A percentile compares a stretch with the other conserved stretches of the same genome.
These are phyloP conservation scores for Globia sparganii DNA, from an alignment of 2,888 invertebrate species.

Conservation along the genomic window DNA sequence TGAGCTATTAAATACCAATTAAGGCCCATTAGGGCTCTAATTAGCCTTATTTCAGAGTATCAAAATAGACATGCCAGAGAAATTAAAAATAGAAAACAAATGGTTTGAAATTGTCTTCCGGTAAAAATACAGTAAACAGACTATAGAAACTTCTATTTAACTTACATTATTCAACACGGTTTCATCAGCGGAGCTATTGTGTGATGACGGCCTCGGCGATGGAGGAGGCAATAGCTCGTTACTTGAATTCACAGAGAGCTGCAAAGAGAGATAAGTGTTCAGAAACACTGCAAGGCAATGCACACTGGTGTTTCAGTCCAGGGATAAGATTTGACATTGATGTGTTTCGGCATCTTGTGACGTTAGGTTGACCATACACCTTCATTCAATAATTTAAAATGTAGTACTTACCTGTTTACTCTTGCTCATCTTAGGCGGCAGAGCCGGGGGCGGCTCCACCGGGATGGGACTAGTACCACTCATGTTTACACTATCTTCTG, in stretches of 20 bases:
- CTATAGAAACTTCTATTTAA: background rate
- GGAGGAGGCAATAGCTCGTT: constrained; percentile 86
- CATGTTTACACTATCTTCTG: constrained; percentile 86
- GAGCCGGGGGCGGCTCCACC: constrained; percentile 86
- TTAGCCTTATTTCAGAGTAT: background rate
- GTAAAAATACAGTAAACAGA: too few species aligned
- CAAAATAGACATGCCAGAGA: background rate
- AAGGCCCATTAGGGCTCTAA: background rate
- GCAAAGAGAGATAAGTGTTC: constrained; percentile 25
- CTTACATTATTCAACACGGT: constrained; percentile 81
- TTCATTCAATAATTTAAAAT: background rate
- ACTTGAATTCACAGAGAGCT: constrained; percentile 84
- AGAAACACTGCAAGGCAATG: constrained; percentile 1
- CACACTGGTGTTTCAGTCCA: background rate
- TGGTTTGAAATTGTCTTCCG: background rate
- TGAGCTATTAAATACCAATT: constrained; percentile 14
- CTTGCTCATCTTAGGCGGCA: constrained; percentile 90
- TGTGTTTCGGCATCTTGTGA: background rate
- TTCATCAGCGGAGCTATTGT: constrained; percentile 85
- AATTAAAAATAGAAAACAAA: background rate
- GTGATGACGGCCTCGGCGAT: constrained; percentile 86
- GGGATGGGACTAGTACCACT: constrained; percentile 88
- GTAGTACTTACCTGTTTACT: constrained; percentile 79
- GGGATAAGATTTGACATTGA: background rate
- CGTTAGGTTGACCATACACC: background rate